Evolutionary conservation across 2,888 invertebrate genomes (phyloP), one percentile per base, ranked within the genome.

Genomic region (Phytoseiulus persimilis): DNA sequence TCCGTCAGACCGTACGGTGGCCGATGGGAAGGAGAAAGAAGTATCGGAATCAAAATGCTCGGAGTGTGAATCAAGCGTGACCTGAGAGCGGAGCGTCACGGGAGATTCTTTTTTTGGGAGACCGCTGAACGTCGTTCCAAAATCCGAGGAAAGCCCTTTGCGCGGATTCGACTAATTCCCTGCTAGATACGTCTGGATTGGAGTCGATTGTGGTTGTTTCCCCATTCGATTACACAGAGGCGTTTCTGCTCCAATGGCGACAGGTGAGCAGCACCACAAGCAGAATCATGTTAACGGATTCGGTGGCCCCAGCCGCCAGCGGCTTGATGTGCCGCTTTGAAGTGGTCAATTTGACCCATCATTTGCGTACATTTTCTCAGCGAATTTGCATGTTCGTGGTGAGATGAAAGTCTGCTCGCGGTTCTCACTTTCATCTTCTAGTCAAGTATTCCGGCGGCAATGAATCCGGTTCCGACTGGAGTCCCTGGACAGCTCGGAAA

Each of bases 251-350:
- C 28, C 65, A 65, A 6, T 65, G 65, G 65, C 65, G 65, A 65
- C 65, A 65, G 65, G 65, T 65, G 65, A 65, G 65, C 65, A 65
- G 65, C 65, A 65, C 23, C 65, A 65, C 65, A 1, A 65, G 65
- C 65, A 65, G 65, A 65, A 65, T 65, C 65, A 65, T 65, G 65
- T 65, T 65, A 65, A 65, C 65, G 65, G 65, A 65, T 65, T 65
- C 28, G 65, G 28, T 65, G 65, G 65, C 5, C 11, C 65, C 65
- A 23, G 65, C 65, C 18, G 18, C 65, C 65, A 65, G 18, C 18
- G 65, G 65, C 65, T 18, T 6, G 18, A 65, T 23, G 65, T 28
- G 65, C 2, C 65, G 65, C 65, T 65, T 28, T 23, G 65, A 65
- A 65, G 65, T 65, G 65, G 65, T 65, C 65, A 28, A 65, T 65